A percentile compares a stretch with the other conserved stretches of the same genome.
Evolutionary conservation across 2,113 vertebrate genomes (phyloP).

Genomic region (Oncorhynchus clarkii): DNA sequence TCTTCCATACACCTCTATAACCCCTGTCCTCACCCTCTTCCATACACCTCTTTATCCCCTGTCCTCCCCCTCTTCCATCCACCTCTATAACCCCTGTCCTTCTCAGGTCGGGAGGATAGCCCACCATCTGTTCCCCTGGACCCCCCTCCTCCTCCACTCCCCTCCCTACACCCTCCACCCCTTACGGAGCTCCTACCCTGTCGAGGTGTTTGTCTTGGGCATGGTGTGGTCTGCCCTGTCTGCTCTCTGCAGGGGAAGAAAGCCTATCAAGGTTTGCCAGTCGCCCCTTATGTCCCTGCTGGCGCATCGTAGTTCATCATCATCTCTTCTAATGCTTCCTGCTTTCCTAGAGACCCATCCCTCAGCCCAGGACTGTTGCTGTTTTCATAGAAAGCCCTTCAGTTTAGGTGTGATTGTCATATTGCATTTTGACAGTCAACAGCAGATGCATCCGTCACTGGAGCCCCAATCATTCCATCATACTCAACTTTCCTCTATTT

Average conservation of each 20-base stretch:
- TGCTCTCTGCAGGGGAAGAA: slow-evolving; percentile 84
- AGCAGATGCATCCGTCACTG: neutral
- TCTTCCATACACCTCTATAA: slow-evolving; percentile 37
- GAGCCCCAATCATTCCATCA: neutral
- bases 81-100: slow-evolving; percentile 70
- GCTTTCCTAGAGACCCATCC: slow-evolving; percentile 38
- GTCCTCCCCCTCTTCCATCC: slow-evolving; percentile 6
- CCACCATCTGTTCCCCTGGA: slow-evolving; percentile 77
- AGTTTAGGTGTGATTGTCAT: neutral
- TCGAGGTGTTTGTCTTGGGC: slow-evolving; percentile 83
- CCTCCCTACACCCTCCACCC: slow-evolving; percentile 81
- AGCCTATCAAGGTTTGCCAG: slow-evolving; percentile 85
- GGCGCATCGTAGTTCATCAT: slow-evolving; percentile 24
- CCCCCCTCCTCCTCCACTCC: slow-evolving; percentile 76
- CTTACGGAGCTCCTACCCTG: slow-evolving; percentile 82
- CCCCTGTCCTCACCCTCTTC: too few species aligned
- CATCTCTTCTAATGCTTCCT: slow-evolving; percentile 56
- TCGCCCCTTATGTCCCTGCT: slow-evolving; percentile 48
- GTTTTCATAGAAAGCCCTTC: neutral
- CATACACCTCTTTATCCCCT: too few species aligned
- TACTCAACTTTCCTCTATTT: neutral
- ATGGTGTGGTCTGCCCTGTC: slow-evolving; percentile 80
- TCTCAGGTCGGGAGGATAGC: slow-evolving; percentile 85
- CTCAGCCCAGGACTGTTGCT: neutral
- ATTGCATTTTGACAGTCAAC: neutral